Conservation (phyloP, 2,888 invertebrate genomes). For the Prosapia bicincta region DNA sequence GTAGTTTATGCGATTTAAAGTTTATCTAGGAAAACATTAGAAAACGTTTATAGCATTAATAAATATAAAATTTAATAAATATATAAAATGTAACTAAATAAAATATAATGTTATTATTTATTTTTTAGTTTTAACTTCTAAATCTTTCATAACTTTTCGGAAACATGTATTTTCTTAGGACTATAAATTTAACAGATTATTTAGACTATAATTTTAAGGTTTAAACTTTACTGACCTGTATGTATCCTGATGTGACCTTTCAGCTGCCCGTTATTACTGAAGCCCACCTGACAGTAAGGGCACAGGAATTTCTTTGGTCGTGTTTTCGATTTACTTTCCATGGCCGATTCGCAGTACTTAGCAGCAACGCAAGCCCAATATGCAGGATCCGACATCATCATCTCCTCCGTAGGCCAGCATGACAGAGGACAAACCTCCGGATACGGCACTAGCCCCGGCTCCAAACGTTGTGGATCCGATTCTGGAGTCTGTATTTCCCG, state of each 20-base stretch:
- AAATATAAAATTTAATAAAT: too few species aligned
- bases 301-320: constrained; percentile 91
- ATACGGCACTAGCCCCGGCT: background rate
- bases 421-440: background rate
- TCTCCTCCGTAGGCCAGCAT: background rate
- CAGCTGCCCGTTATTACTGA: constrained; percentile 91
- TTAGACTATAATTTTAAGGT: too few species aligned
- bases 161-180: too few species aligned
- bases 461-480: background rate
- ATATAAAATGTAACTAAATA: too few species aligned
- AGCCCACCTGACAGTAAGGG: constrained; percentile 83
- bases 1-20: too few species aligned
- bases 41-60: too few species aligned
- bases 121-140: too few species aligned
- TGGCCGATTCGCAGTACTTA: constrained; percentile 43
- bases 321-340: constrained; percentile 62
- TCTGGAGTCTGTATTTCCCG: background rate
- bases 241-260: constrained; percentile 90
- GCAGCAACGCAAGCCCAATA: constrained; percentile 34
- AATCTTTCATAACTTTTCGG: too few species aligned
- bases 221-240: constrained; percentile 65
- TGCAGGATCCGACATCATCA: background rate
- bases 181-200: too few species aligned
- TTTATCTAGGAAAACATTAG: too few species aligned
- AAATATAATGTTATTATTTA: too few species aligned